These are phyloP conservation scores for Hylia prasina DNA, from an alignment of 2,113 vertebrate species.

Conservation along the genomic window DNA sequence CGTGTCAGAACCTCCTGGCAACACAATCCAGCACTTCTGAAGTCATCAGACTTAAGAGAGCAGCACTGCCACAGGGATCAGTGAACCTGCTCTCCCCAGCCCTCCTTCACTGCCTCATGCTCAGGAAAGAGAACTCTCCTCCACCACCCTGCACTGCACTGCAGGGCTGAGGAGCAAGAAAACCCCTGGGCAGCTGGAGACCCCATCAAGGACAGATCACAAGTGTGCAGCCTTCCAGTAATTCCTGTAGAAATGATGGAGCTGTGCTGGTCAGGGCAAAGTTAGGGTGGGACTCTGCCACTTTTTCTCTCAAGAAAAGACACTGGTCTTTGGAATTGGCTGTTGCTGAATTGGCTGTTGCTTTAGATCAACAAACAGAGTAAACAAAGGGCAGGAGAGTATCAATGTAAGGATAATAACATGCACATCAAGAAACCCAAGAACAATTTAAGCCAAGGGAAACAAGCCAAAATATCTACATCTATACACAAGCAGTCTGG, in stretches of 20 bases:
- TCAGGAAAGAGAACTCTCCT: background rate
- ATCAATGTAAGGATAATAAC: fast-evolving
- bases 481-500: background rate
- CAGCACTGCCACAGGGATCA: too few species aligned
- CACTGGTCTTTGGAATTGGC: background rate
- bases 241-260: background rate
- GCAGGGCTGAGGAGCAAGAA: background rate
- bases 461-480: background rate
- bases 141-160: fast-evolving
- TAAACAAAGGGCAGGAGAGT: background rate
- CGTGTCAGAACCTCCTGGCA: background rate
- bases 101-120: fast-evolving
- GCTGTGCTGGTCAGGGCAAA: background rate
- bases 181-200: background rate
- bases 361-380: background rate
- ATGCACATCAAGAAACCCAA: background rate
- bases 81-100: background rate
- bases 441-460: background rate
- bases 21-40: background rate
- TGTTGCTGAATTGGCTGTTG: background rate
- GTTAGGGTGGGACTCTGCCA: background rate
- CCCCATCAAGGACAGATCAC: background rate
- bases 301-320: background rate
- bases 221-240: background rate
- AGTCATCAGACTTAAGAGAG: background rate